Evolutionary conservation across 2,888 invertebrate species (phyloP).

Genomic region (Diaphora mendica): DNA sequence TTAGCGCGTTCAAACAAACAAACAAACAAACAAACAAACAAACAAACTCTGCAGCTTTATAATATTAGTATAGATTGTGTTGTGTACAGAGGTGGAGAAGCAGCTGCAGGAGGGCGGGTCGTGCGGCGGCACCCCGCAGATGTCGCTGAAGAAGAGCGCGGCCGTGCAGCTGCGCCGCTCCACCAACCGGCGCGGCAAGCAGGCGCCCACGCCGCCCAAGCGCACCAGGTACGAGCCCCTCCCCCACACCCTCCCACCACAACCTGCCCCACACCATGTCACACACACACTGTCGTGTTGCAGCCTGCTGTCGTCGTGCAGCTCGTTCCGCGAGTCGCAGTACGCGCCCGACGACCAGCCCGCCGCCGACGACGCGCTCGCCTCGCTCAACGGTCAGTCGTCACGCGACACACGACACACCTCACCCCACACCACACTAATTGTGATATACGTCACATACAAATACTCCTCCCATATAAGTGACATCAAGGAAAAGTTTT

Average conservation of each 20-base stretch:
- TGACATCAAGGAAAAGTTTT: too few species aligned
- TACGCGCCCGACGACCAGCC: constrained; percentile 89
- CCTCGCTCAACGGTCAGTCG: constrained; percentile 82
- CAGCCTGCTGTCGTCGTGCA: constrained; percentile 93
- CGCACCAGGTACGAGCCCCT: constrained; percentile 97
- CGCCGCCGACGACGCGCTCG: constrained; percentile 81
- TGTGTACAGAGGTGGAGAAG: constrained; percentile 94
- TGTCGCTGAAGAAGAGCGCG: constrained; percentile 75
- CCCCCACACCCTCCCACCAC: not conserved
- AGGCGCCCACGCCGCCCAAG: constrained; percentile 98
- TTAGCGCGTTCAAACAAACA: too few species aligned
- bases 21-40: too few species aligned
- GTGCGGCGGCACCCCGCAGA: constrained; percentile 86
- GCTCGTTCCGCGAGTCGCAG: constrained; percentile 94
- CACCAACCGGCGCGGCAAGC: constrained; percentile 95
- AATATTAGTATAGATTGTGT: too few species aligned
- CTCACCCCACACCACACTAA: not conserved
- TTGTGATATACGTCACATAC: too few species aligned
- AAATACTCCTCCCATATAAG: too few species aligned
- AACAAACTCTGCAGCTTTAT: too few species aligned
- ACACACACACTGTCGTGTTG: not conserved
- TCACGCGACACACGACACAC: constrained; percentile 12
- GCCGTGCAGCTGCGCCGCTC: constrained; percentile 94
- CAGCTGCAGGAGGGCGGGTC: constrained; percentile 91
- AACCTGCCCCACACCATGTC: too few species aligned